Evolutionary conservation across 2,888 invertebrate genomes (phyloP).

Genomic region (Abrostola triplasia): DNA sequence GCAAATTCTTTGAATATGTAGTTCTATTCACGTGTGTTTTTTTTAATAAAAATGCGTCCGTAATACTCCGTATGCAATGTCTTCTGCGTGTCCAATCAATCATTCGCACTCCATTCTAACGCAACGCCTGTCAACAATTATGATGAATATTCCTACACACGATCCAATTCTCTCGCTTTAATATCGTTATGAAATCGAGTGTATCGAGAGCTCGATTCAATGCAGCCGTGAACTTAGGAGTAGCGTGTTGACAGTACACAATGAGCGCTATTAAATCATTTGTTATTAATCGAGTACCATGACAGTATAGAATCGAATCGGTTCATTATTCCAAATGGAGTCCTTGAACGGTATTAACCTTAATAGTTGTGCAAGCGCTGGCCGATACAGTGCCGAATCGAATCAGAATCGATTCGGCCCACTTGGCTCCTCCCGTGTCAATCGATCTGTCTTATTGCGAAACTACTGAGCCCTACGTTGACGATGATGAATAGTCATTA

Average conservation of each 20-base stretch:
- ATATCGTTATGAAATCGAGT: slow-evolving; percentile 70
- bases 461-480: slow-evolving; percentile 66
- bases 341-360: slow-evolving; percentile 83
- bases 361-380: slow-evolving; percentile 70
- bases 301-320: slow-evolving; percentile 67
- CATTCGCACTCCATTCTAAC: slow-evolving; percentile 64
- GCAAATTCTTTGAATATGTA: slow-evolving; percentile 48
- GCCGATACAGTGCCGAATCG: slow-evolving; percentile 74
- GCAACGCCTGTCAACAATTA: slow-evolving; percentile 70
- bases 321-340: slow-evolving; percentile 67
- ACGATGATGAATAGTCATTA: slow-evolving; percentile 73
- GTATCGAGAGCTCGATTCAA: slow-evolving; percentile 66
- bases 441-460: slow-evolving; percentile 72
- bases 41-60: slow-evolving; percentile 53
- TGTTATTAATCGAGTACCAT: slow-evolving; percentile 71
- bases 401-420: slow-evolving; percentile 74
- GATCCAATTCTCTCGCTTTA: slow-evolving; percentile 68
- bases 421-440: slow-evolving; percentile 71
- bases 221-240: slow-evolving; percentile 71
- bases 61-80: slow-evolving; percentile 54
- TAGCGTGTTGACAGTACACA: slow-evolving; percentile 65
- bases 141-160: slow-evolving; percentile 72
- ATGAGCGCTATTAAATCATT: slow-evolving; percentile 72
- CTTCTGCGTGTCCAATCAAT: slow-evolving; percentile 69
- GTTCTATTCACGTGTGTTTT: slow-evolving; percentile 41